Evolutionary conservation across 1,140 invertebrate species (phyloP).

Genomic region (Hycleus cichorii): DNA sequence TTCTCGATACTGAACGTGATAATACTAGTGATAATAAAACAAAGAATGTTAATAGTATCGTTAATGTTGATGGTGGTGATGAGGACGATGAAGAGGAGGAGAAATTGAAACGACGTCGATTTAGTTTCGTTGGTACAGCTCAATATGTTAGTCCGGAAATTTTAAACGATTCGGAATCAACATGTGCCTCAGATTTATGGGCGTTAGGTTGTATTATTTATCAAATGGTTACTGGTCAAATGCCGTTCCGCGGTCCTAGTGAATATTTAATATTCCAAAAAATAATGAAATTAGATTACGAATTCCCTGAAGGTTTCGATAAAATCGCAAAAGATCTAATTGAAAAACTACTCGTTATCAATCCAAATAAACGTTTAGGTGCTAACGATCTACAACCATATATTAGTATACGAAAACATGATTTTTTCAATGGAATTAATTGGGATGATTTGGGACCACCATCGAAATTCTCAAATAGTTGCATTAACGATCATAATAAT

Average conservation of each 20-base stretch:
- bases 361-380: conserved; percentile 76
- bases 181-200: conserved; percentile 90
- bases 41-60: not conserved
- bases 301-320: conserved; percentile 87
- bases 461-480: conserved; percentile 45
- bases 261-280: conserved; percentile 98
- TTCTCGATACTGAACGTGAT: conserved; percentile 48
- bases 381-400: conserved; percentile 70
- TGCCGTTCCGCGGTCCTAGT: conserved; percentile 85
- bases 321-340: conserved; percentile 80
- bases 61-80: not conserved
- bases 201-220: conserved; percentile 95
- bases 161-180: conserved; percentile 71
- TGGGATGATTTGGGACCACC: conserved; percentile 80
- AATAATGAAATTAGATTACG: conserved; percentile 85
- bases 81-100: conserved; percentile 22
- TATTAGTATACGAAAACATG: conserved; percentile 73
- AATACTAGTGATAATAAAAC: conserved; percentile 6
- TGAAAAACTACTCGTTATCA: conserved; percentile 73
- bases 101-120: conserved; percentile 49
- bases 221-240: conserved; percentile 90
- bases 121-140: conserved; percentile 97
- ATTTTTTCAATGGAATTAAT: conserved; percentile 77
- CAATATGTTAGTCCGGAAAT: conserved; percentile 98
- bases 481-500: not conserved